Conservation (phyloP, 1,140 invertebrate genomes). For the Panagrolaimus sp. region DNA sequence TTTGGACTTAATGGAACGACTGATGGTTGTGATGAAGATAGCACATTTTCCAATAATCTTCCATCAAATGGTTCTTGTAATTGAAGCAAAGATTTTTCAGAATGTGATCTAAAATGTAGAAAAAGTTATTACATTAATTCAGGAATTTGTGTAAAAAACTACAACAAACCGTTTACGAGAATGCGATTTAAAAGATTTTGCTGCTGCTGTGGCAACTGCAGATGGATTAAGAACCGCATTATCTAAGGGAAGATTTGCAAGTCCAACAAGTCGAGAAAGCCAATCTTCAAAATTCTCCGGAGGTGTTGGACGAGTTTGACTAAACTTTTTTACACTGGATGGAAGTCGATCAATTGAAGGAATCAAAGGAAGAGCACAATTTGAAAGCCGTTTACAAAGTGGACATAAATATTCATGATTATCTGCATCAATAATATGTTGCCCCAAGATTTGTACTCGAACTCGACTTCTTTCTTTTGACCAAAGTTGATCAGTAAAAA, state of each 20-base stretch:
- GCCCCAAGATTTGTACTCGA: constrained; percentile 66
- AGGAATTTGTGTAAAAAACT: too few relatives aligned
- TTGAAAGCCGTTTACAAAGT: constrained; percentile 88
- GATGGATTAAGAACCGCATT: constrained; percentile 28
- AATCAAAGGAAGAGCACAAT: constrained; percentile 81
- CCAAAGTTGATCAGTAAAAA: constrained; percentile 66
- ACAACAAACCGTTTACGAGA: too few relatives aligned
- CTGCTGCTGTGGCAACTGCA: constrained; percentile 13
- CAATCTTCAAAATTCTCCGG: constrained; percentile 29
- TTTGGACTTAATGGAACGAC: constrained; percentile 6
- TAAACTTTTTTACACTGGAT: background rate
- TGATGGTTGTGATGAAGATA: background rate
- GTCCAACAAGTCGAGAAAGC: constrained; percentile 20
- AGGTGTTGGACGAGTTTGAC: constrained; percentile 14
- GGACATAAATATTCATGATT: constrained; percentile 92
- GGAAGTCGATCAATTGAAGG: constrained; percentile 62
- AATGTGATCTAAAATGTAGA: background rate
- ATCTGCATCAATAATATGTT: constrained; percentile 77
- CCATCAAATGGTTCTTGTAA: background rate
- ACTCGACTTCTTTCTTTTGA: constrained; percentile 79
- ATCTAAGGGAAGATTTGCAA: constrained; percentile 20
- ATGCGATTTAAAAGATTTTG: too few relatives aligned
- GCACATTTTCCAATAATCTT: background rate
- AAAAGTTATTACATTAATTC: too few relatives aligned
- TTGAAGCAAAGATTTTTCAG: constrained; percentile 4